Evolutionary conservation across 2,888 invertebrate genomes (phyloP).

Genomic region (Nesidiocoris tenuis): DNA sequence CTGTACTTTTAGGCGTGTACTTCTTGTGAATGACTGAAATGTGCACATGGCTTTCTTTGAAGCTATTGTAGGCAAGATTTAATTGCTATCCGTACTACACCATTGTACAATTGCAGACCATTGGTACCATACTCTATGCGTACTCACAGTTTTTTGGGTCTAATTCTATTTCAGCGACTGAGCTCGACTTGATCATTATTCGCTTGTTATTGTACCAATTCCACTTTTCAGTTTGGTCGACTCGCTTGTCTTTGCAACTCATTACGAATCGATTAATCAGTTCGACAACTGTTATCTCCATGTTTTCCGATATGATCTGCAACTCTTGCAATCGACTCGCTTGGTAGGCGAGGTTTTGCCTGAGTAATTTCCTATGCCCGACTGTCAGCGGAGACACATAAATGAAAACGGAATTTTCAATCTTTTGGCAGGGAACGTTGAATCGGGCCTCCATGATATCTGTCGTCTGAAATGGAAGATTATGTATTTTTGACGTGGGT

Average conservation of each 20-base stretch:
- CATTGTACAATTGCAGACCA: too few species aligned
- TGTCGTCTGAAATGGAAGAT: constrained; percentile 60
- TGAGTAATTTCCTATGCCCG: constrained; percentile 63
- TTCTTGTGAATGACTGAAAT: constrained; percentile 34
- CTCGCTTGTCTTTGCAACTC: constrained; percentile 61
- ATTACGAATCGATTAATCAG: constrained; percentile 74
- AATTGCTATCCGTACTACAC: too few species aligned
- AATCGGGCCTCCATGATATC: constrained; percentile 77
- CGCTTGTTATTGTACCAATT: constrained; percentile 41
- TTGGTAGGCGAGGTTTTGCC: constrained; percentile 63
- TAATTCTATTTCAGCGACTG: constrained; percentile 35
- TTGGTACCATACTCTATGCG: too few species aligned
- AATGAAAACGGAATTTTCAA: constrained; percentile 64
- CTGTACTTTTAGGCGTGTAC: constrained; percentile 34
- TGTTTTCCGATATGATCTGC: constrained; percentile 63
- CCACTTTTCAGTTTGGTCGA: constrained; percentile 55
- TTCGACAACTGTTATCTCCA: constrained; percentile 74
- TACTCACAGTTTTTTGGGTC: constrained; percentile 26
- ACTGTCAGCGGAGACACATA: constrained; percentile 65
- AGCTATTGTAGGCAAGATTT: too few species aligned
- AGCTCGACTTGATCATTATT: constrained; percentile 40
- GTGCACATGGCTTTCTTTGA: too few species aligned
- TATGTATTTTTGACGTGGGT: too few species aligned
- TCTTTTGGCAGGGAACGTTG: constrained; percentile 65
- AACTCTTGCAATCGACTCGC: constrained; percentile 58